phyloP scores from a whole-genome alignment of 2,113 vertebrate species.

The Callospermophilus lateralis region DNA sequence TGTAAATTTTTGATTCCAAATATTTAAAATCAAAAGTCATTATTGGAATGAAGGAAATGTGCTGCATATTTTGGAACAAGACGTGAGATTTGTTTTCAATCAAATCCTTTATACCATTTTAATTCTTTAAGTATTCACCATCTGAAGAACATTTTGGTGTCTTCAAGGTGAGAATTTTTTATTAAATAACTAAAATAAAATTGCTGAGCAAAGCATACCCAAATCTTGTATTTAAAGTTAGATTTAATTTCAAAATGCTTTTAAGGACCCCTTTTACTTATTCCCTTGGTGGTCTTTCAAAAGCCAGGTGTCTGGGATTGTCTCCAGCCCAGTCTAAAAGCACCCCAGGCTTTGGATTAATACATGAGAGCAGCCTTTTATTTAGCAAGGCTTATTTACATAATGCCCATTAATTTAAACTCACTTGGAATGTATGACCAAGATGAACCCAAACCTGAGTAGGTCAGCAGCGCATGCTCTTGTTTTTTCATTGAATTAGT shows the following conservation, averaged over 20 bases:
- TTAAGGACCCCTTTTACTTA: conserved; percentile 74
- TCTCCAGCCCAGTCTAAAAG: conserved; percentile 88
- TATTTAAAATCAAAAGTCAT: conserved; percentile 6
- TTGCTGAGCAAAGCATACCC: conserved; percentile 68
- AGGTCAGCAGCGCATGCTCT: conserved; percentile 75
- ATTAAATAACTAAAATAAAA: conserved; percentile 75
- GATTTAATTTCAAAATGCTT: conserved; percentile 83
- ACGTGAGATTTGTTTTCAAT: conserved; percentile 72
- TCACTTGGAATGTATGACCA: conserved; percentile 78
- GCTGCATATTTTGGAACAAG: not conserved
- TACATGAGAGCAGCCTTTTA: conserved; percentile 83
- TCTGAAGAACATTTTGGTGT: conserved; percentile 44
- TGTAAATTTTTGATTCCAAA: conserved; percentile 17
- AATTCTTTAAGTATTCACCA: not conserved
- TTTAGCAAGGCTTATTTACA: conserved; percentile 85
- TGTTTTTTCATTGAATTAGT: conserved; percentile 80
- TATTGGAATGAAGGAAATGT: not conserved
- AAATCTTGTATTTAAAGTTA: conserved; percentile 79
- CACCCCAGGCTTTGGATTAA: conserved; percentile 88
- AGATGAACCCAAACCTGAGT: conserved; percentile 76
- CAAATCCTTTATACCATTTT: conserved; percentile 35
- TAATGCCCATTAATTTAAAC: conserved; percentile 87
- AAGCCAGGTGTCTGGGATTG: conserved; percentile 92
- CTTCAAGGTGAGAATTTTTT: conserved; percentile 75
- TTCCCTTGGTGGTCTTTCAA: conserved; percentile 89